Conservation (phyloP, 2,888 invertebrate species). For the Sarcophaga subvicina region DNA sequence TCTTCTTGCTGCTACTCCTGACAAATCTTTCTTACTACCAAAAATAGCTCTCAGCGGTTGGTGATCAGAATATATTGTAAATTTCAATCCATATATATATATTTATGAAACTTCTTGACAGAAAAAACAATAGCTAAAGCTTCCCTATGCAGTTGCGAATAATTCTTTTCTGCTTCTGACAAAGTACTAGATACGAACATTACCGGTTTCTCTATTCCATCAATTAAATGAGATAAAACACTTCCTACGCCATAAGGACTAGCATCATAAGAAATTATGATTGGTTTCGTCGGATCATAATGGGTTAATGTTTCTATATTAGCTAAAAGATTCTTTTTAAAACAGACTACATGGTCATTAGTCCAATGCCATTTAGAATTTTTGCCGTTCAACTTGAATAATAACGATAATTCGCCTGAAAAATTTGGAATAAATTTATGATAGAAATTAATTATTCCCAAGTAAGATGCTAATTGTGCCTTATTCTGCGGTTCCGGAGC, state of each 20-base stretch:
- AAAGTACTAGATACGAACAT: slow-evolving; percentile 55
- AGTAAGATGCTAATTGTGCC: slow-evolving; percentile 16
- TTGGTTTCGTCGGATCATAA: slow-evolving; percentile 56
- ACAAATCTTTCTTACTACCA: too few species aligned
- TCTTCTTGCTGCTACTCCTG: too few species aligned
- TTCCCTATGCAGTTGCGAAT: too few species aligned
- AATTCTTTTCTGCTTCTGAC: slow-evolving; percentile 12
- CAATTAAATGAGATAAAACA: slow-evolving; percentile 53
- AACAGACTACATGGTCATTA: slow-evolving; percentile 24
- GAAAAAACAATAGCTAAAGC: too few species aligned
- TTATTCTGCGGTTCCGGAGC: slow-evolving; percentile 20
- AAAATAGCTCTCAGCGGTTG: too few species aligned
- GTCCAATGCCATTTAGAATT: slow-evolving; percentile 53
- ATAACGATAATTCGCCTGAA: slow-evolving; percentile 36
- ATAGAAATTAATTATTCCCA: slow-evolving; percentile 40
- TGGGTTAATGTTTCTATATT: slow-evolving; percentile 41
- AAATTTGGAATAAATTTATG: slow-evolving; percentile 63
- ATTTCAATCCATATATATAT: too few species aligned
- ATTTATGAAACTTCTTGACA: too few species aligned
- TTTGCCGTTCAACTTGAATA: slow-evolving; percentile 49
- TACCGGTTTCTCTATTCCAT: slow-evolving; percentile 46
- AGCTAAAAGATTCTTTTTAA: slow-evolving; percentile 31
- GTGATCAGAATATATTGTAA: too few species aligned
- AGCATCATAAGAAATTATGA: slow-evolving; percentile 51
- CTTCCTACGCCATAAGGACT: slow-evolving; percentile 59